A percentile compares a stretch with the other conserved stretches of the same genome.
phyloP scores from a whole-genome alignment of 2,113 vertebrate species.

The Salvelinus sp. region DNA sequence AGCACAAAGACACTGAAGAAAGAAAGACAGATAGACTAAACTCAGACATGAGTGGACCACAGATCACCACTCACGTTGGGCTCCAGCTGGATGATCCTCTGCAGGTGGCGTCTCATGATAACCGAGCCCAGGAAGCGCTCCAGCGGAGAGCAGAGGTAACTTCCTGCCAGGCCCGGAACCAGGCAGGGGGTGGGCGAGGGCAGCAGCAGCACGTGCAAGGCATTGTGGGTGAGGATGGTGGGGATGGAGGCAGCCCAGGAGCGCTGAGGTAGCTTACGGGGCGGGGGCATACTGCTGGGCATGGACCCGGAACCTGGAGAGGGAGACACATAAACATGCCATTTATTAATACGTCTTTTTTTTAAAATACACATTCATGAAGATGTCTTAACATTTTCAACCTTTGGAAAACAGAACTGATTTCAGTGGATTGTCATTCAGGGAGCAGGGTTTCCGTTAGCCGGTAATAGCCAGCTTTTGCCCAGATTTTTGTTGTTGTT shows the following conservation, averaged over 20 bases:
- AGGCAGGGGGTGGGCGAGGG: slow-evolving; percentile 95
- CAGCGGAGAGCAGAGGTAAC: slow-evolving; percentile 97
- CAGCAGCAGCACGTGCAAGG: slow-evolving; percentile 94
- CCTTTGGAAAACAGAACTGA: too few relatives aligned
- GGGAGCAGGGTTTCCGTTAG: too few relatives aligned
- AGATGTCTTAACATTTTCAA: too few relatives aligned
- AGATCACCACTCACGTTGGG: slow-evolving; percentile 64
- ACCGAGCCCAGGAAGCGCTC: slow-evolving; percentile 97
- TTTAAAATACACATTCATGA: too few relatives aligned
- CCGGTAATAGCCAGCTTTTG: too few relatives aligned
- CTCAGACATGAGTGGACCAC: too few relatives aligned
- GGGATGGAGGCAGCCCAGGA: slow-evolving; percentile 98
- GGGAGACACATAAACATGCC: too few relatives aligned
- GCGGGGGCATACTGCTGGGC: slow-evolving; percentile 96
- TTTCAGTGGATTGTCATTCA: too few relatives aligned
- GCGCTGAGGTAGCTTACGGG: slow-evolving; percentile 99
- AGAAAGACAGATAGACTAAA: slow-evolving; percentile 24
- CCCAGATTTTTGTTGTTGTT: too few relatives aligned
- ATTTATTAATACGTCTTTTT: too few relatives aligned
- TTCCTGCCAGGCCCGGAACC: slow-evolving; percentile 91
- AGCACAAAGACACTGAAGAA: neutral
- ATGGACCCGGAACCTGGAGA: slow-evolving; percentile 86
- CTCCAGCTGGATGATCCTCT: slow-evolving; percentile 98
- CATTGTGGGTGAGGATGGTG: slow-evolving; percentile 97
- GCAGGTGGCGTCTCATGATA: slow-evolving; percentile 97